phyloP scores from a whole-genome alignment of 2,888 invertebrate species.

The Campoletis raptor region DNA sequence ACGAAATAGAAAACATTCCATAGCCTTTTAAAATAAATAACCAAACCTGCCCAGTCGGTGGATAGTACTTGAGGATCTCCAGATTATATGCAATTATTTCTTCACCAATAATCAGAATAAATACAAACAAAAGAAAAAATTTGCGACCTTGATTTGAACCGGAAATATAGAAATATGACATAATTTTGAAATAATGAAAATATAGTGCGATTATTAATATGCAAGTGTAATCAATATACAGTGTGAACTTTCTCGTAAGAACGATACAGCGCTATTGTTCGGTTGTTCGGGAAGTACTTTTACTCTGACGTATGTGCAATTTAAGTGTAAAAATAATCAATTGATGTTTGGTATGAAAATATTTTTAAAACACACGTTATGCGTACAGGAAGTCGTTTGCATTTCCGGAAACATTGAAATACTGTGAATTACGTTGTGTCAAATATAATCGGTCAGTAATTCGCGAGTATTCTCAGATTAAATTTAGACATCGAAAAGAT shows the following conservation, averaged over 20 bases:
- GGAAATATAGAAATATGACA: conserved; percentile 29
- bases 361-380: conserved; percentile 33
- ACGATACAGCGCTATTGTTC: conserved; percentile 20
- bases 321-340: conserved; percentile 30
- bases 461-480: conserved; percentile 12
- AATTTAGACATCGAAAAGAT: background rate
- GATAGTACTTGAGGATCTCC: conserved; percentile 70
- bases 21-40: conserved; percentile 11
- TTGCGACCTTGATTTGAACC: conserved; percentile 23
- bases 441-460: conserved; percentile 30
- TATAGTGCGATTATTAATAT: background rate
- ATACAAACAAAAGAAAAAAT: conserved; percentile 17
- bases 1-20: background rate
- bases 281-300: conserved; percentile 1
- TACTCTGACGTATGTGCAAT: conserved; percentile 8
- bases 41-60: conserved; percentile 64
- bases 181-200: conserved; percentile 14
- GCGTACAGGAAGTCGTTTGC: conserved; percentile 12
- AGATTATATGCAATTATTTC: conserved; percentile 54
- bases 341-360: conserved; percentile 30
- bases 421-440: background rate
- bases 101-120: conserved; percentile 37
- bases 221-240: background rate
- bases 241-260: conserved; percentile 12
- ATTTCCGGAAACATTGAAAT: conserved; percentile 30